A percentile compares a stretch with the other conserved stretches of the same genome.
Evolutionary conservation across 2,797 vertebrate species (phyloP).

Genomic region (Sebastes trivittatus): DNA sequence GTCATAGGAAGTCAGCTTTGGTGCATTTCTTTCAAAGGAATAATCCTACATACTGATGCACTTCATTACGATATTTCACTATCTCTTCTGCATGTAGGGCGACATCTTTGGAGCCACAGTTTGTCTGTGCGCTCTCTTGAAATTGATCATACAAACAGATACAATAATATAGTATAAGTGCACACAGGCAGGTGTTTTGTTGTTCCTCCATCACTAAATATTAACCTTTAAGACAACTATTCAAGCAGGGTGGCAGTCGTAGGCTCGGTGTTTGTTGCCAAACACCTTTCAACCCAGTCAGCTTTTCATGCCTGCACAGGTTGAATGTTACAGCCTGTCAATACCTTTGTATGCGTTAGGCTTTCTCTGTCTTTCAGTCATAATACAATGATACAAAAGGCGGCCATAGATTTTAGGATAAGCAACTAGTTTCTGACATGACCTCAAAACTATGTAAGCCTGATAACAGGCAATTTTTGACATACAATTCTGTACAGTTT

Average conservation of each 20-base stretch:
- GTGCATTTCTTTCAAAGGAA: not conserved
- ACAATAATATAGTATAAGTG: not conserved
- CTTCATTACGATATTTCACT: not conserved
- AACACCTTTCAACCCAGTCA: slow-evolving; percentile 39
- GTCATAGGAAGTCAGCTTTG: not conserved
- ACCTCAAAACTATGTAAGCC: not conserved
- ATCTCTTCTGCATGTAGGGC: not conserved
- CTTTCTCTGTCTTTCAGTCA: not conserved
- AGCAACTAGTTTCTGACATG: not conserved
- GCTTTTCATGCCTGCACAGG: slow-evolving; percentile 2
- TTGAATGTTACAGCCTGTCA: not conserved
- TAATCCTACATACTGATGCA: not conserved
- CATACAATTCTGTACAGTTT: not conserved
- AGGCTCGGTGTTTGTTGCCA: slow-evolving; percentile 47
- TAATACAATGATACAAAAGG: not conserved
- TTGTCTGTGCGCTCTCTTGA: not conserved
- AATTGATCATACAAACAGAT: not conserved
- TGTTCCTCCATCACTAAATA: slow-evolving; percentile 19
- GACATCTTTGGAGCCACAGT: not conserved
- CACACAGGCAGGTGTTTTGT: not conserved
- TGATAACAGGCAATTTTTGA: not conserved
- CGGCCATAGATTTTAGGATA: not conserved
- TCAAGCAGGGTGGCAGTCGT: not conserved
- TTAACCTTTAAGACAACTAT: slow-evolving; percentile 15
- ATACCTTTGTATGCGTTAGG: not conserved